Evolutionary conservation across 2,797 vertebrate genomes (phyloP).

Genomic region (Channallabes apus): DNA sequence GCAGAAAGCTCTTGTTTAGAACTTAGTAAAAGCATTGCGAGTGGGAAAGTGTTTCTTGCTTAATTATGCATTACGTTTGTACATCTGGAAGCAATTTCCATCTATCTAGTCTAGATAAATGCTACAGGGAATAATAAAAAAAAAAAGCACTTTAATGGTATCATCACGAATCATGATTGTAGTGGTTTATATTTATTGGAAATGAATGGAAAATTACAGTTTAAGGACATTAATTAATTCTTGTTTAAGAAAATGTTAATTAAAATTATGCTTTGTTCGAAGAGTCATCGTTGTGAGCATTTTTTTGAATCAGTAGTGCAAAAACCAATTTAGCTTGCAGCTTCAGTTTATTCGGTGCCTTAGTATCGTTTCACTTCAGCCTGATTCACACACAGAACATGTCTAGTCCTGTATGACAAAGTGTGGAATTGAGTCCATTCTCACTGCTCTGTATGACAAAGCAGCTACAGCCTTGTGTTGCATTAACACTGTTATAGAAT

Average conservation of each 20-base stretch:
- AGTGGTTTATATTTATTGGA: not conserved
- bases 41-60: not conserved
- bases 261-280: not conserved
- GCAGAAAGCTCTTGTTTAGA: not conserved
- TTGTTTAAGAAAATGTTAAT: not conserved
- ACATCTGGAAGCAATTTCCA: conserved; percentile 2
- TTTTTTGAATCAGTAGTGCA: not conserved
- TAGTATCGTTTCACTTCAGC: not conserved
- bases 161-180: not conserved
- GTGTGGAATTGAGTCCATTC: not conserved
- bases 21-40: not conserved
- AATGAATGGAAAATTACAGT: not conserved
- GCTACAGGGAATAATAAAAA: not conserved
- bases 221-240: not conserved
- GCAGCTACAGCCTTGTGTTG: not conserved
- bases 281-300: not conserved
- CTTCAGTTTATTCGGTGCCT: not conserved
- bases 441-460: not conserved
- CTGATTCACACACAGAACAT: not conserved
- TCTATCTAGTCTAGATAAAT: not conserved
- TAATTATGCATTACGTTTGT: conserved; percentile 20
- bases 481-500: not conserved
- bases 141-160: not conserved
- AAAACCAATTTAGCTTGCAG: not conserved
- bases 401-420: not conserved